Percentiles rank a stretch among this genome's conserved stretches.
Evolutionary conservation across 2,113 vertebrate species (phyloP).

Genomic region (Odocoileus virginianus): DNA sequence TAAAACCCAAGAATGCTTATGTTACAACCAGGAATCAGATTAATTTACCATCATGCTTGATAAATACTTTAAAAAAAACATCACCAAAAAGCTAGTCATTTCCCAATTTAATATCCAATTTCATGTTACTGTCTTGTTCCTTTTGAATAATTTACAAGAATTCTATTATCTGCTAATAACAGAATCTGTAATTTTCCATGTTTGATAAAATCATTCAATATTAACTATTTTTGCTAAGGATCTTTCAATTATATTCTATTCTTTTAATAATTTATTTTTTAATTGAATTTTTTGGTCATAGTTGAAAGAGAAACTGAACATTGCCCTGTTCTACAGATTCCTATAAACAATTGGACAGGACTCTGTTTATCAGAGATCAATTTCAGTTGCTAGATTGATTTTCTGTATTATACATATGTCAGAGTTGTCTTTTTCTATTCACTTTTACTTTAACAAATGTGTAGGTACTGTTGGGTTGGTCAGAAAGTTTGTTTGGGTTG

Average conservation of each 20-base stretch:
- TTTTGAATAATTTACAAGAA: conserved; percentile 57
- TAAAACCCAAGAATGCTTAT: neutral
- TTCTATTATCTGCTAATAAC: conserved; percentile 48
- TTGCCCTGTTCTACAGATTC: neutral
- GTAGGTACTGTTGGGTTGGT: neutral
- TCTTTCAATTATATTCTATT: conserved; percentile 28
- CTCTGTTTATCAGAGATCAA: neutral
- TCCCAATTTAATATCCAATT: conserved; percentile 29
- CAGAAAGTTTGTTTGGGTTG: neutral
- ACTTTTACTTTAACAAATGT: neutral
- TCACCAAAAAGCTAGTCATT: neutral
- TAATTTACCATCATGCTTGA: neutral
- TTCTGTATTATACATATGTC: neutral
- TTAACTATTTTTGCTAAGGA: conserved; percentile 43
- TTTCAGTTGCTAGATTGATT: neutral
- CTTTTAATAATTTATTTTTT: conserved; percentile 55
- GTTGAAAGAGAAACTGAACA: conserved; percentile 12
- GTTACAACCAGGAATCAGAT: neutral
- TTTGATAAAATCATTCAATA: conserved; percentile 57
- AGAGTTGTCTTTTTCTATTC: neutral
- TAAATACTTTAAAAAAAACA: conserved; percentile 32
- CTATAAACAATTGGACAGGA: neutral
- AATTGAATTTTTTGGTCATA: conserved; percentile 39
- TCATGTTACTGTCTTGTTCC: conserved; percentile 17
- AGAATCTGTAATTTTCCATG: conserved; percentile 26